phyloP scores from a whole-genome alignment of 2,113 vertebrate genomes.

The Oryzias javanicus region DNA sequence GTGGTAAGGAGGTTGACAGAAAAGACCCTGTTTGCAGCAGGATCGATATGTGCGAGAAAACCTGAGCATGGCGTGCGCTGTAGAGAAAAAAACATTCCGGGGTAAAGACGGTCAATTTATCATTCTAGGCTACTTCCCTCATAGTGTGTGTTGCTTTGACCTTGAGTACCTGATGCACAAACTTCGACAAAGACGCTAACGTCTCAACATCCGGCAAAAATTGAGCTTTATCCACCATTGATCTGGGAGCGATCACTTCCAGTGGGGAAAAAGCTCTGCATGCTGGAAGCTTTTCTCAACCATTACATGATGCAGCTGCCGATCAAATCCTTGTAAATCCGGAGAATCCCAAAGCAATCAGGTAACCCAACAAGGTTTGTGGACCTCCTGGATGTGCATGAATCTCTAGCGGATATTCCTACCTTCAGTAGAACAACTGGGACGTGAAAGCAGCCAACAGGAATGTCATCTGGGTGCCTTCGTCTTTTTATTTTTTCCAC shows the following conservation, averaged over 20 bases:
- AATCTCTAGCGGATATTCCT: slow-evolving; percentile 28
- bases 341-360: slow-evolving; percentile 38
- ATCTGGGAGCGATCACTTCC: neutral
- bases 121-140: too few relatives aligned
- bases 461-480: neutral
- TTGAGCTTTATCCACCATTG: neutral
- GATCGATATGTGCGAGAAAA: too few relatives aligned
- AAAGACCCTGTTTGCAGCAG: too few relatives aligned
- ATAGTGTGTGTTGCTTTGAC: too few relatives aligned
- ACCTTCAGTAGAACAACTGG: slow-evolving; percentile 2
- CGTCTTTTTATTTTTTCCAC: slow-evolving; percentile 8
- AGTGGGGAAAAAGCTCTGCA: slow-evolving; percentile 4
- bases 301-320: slow-evolving; percentile 10
- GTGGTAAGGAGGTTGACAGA: too few relatives aligned
- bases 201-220: neutral
- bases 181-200: neutral
- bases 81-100: too few relatives aligned
- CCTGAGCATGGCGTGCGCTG: too few relatives aligned
- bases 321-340: slow-evolving; percentile 46
- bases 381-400: slow-evolving; percentile 31
- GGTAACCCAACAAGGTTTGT: slow-evolving; percentile 36
- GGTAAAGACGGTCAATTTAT: too few relatives aligned
- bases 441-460: slow-evolving; percentile 6
- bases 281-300: slow-evolving; percentile 19
- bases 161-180: neutral